phyloP scores from a whole-genome alignment of 2,888 invertebrate species.

The Platycheirus rosarum region DNA sequence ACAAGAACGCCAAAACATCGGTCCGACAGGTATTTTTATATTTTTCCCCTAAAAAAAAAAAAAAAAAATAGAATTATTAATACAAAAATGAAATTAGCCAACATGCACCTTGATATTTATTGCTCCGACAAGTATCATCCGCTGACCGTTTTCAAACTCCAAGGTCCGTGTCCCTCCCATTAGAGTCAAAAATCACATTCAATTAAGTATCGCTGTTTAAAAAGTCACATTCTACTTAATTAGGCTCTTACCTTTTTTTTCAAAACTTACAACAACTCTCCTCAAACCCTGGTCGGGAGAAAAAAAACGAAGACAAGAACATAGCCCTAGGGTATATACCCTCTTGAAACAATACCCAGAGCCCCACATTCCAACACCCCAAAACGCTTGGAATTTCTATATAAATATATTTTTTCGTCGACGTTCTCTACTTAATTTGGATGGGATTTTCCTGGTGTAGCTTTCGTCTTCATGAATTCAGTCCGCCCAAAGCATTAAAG shows the following conservation, averaged over 20 bases:
- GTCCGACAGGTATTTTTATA: conserved; percentile 19
- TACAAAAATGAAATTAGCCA: conserved; percentile 15
- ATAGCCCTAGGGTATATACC: conserved; percentile 26
- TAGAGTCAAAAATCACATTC: conserved; percentile 58
- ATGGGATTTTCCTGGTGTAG: conserved; percentile 54
- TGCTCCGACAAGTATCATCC: conserved; percentile 4
- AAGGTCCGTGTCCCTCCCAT: conserved; percentile 7
- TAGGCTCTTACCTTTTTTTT: conserved; percentile 51
- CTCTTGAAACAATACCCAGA: conserved; percentile 53
- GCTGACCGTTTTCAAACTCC: conserved; percentile 38
- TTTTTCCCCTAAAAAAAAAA: no score
- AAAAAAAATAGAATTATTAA: conserved; percentile 17
- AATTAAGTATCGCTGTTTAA: conserved; percentile 60
- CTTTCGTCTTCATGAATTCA: conserved; percentile 49
- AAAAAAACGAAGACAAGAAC: conserved; percentile 17
- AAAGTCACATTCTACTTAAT: conserved; percentile 67
- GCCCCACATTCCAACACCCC: conserved; percentile 59
- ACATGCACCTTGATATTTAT: conserved; percentile 26
- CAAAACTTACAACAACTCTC: conserved; percentile 23
- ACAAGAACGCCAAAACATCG: conserved; percentile 31
- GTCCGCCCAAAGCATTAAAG: conserved; percentile 60
- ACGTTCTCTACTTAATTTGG: conserved; percentile 64
- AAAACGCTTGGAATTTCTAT: conserved; percentile 62
- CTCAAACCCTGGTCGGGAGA: conserved; percentile 8
- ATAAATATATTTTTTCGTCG: conserved; percentile 8